phyloP scores from a whole-genome alignment of 2,797 vertebrate genomes.

The Myiotriccus ornatus region DNA sequence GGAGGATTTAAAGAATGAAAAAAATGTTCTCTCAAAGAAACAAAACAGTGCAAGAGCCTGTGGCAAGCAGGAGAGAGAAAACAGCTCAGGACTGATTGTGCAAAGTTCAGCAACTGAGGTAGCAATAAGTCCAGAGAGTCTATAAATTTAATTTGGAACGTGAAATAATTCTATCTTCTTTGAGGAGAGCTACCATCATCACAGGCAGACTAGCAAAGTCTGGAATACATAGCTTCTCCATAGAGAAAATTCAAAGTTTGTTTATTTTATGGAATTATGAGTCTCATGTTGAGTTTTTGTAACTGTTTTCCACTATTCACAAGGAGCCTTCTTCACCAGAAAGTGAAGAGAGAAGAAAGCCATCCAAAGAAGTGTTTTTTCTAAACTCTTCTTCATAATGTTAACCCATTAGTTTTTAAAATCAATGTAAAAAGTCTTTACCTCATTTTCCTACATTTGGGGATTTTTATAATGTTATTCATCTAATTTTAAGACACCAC shows the following conservation, averaged over 20 bases:
- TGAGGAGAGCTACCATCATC: neutral
- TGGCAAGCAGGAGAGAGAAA: neutral
- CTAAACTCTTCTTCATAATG: neutral
- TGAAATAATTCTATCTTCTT: neutral
- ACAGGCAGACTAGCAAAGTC: neutral
- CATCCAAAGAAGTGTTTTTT: neutral
- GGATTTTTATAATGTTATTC: neutral
- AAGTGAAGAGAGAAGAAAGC: neutral
- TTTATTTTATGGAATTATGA: neutral
- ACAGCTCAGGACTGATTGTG: neutral
- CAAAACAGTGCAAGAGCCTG: neutral
- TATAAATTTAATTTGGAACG: neutral
- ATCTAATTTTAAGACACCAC: neutral
- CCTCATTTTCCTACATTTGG: accelerated
- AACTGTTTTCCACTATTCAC: neutral
- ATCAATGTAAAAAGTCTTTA: neutral
- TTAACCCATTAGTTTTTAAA: neutral
- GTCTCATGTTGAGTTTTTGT: neutral
- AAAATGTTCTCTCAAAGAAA: neutral
- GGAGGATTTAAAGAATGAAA: neutral
- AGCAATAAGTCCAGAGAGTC: neutral
- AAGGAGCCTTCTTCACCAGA: neutral
- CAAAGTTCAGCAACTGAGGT: neutral
- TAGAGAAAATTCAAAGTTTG: neutral
- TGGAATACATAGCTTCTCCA: neutral